These are phyloP conservation scores for Bombus superbus DNA, from an alignment of 1,140 invertebrate species.

Conservation along the genomic window DNA sequence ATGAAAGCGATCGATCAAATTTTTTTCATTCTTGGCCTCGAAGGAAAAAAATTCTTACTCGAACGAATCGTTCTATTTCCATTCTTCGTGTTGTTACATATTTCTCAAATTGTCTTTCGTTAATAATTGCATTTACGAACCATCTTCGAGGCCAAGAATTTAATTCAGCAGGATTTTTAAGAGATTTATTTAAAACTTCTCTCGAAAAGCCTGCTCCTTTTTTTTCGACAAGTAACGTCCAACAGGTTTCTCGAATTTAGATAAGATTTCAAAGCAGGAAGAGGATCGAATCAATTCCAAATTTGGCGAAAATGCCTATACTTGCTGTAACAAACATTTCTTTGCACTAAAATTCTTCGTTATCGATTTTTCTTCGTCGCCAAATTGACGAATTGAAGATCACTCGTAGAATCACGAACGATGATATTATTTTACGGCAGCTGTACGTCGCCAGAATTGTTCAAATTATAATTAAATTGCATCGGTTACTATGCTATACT, in stretches of 20 bases:
- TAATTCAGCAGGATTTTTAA: not conserved
- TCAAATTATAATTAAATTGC: not conserved
- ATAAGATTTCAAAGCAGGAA: conserved; percentile 1
- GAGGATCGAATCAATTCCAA: conserved; percentile 12
- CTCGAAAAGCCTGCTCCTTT: not conserved
- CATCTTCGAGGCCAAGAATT: conserved; percentile 11
- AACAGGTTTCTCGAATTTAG: conserved; percentile 52
- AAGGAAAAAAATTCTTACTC: not conserved
- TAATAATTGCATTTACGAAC: not conserved
- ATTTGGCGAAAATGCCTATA: not conserved
- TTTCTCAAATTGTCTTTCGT: not conserved
- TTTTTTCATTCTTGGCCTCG: conserved; percentile 17
- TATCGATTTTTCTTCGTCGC: not conserved
- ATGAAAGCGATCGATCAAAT: not conserved
- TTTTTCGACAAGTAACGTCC: not conserved
- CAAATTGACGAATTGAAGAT: conserved; percentile 34
- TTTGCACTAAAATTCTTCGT: not conserved
- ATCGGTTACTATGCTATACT: not conserved
- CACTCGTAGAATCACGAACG: not conserved
- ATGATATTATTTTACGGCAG: conserved; percentile 45
- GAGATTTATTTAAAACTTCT: conserved; percentile 17
- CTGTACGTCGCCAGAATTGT: conserved; percentile 18
- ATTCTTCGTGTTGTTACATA: not conserved
- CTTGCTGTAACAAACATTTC: not conserved
- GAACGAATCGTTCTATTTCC: not conserved